phyloP scores from a whole-genome alignment of 1,140 invertebrate genomes.

The Microplitis mediator region DNA sequence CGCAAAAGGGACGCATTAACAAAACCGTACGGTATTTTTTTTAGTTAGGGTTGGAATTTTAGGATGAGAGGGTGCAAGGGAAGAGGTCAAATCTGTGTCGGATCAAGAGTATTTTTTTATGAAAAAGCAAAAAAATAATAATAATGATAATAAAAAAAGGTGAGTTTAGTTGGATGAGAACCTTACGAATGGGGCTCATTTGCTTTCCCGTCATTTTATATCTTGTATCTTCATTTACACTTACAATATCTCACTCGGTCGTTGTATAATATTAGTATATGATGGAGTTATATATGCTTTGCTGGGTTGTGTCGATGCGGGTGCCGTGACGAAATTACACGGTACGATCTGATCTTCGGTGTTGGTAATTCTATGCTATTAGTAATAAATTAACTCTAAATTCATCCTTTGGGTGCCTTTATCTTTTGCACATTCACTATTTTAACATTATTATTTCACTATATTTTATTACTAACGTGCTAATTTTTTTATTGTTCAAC shows the following conservation, averaged over 20 bases:
- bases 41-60: neutral
- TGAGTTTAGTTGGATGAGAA: neutral
- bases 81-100: neutral
- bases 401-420: neutral
- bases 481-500: no score
- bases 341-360: conserved; percentile 28
- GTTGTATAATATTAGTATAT: no score
- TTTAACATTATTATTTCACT: no score
- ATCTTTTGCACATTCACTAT: no score
- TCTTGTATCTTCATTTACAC: conserved; percentile 2
- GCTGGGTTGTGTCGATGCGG: neutral
- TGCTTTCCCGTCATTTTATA: neutral
- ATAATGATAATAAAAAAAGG: no score
- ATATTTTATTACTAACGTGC: no score
- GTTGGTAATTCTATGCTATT: conserved; percentile 36
- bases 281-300: no score
- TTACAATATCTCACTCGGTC: neutral
- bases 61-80: neutral
- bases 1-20: neutral
- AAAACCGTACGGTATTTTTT: neutral
- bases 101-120: neutral
- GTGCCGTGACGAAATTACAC: conserved; percentile 36
- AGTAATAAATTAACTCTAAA: conserved; percentile 28
- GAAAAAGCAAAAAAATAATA: neutral
- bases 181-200: conserved; percentile 17